Percentiles rank a stretch among this genome's conserved stretches.
Conservation (phyloP, 2,797 vertebrate species). For the Myiothlypis chrysogaster region DNA sequence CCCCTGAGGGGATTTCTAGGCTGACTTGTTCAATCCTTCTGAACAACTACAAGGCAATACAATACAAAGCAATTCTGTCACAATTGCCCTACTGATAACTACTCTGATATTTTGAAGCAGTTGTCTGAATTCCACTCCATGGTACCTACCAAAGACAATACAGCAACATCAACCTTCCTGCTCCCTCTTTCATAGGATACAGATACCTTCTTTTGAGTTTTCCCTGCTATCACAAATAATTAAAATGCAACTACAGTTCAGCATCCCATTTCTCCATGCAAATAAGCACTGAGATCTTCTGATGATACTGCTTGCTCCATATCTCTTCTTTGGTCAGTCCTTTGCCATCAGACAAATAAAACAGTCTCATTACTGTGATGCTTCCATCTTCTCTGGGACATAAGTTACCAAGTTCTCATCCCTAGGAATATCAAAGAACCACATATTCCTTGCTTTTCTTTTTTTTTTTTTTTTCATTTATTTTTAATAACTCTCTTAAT, state of each 20-base stretch:
- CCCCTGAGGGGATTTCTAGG: neutral
- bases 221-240: neutral
- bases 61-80: neutral
- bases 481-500: neutral
- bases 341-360: neutral
- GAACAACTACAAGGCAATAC: neutral
- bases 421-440: neutral
- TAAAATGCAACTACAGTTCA: neutral
- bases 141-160: neutral
- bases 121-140: neutral
- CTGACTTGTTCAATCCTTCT: neutral
- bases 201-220: neutral
- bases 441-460: neutral
- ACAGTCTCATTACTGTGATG: neutral
- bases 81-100: neutral
- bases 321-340: neutral
- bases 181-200: neutral
- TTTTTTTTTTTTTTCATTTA: neutral
- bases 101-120: neutral
- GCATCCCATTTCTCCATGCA: neutral
- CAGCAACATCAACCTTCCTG: rapidly evolving
- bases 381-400: neutral
- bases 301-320: neutral
- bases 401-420: neutral
- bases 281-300: neutral